Percentiles rank a stretch among this genome's conserved stretches.
These are phyloP conservation scores for Sacculina carcini DNA, from an alignment of 2,888 invertebrate genomes.

Conservation along the genomic window DNA sequence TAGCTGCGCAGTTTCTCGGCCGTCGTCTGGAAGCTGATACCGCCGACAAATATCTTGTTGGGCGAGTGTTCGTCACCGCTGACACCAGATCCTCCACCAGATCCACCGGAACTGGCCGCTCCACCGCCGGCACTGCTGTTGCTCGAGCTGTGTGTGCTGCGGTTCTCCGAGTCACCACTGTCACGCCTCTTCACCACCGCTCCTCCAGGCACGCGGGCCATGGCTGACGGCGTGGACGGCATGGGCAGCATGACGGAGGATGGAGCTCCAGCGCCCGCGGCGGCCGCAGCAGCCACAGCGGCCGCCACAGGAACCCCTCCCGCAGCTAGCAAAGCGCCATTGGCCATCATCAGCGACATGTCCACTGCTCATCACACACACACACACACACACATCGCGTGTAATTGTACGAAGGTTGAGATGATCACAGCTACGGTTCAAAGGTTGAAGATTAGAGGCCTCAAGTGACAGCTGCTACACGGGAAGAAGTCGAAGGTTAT, in stretches of 20 bases:
- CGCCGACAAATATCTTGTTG: slow-evolving; percentile 63
- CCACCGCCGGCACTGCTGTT: not conserved
- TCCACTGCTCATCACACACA: too few relatives aligned
- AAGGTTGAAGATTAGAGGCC: too few relatives aligned
- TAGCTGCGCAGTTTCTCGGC: slow-evolving; percentile 74
- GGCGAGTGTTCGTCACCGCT: slow-evolving; percentile 31
- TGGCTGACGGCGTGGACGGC: not conserved
- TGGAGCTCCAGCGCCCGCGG: too few relatives aligned
- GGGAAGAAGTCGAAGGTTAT: too few relatives aligned
- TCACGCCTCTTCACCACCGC: not conserved
- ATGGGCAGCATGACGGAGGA: too few relatives aligned
- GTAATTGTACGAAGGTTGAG: too few relatives aligned
- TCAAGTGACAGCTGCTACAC: too few relatives aligned
- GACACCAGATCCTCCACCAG: too few relatives aligned
- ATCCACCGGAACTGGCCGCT: too few relatives aligned
- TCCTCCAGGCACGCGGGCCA: not conserved
- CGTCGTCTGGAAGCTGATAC: slow-evolving; percentile 77
- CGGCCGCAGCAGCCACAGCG: not conserved
- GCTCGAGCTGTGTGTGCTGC: not conserved
- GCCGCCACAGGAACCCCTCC: not conserved
- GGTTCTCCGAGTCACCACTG: slow-evolving; percentile 1
- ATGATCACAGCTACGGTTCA: too few relatives aligned
- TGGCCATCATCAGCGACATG: slow-evolving; percentile 3
- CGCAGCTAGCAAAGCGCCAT: not conserved
- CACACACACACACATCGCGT: too few relatives aligned